Evolutionary conservation across 2,888 invertebrate species (phyloP), one percentile per base, ranked within the genome.

Genomic region (Andricus quercusramuli): DNA sequence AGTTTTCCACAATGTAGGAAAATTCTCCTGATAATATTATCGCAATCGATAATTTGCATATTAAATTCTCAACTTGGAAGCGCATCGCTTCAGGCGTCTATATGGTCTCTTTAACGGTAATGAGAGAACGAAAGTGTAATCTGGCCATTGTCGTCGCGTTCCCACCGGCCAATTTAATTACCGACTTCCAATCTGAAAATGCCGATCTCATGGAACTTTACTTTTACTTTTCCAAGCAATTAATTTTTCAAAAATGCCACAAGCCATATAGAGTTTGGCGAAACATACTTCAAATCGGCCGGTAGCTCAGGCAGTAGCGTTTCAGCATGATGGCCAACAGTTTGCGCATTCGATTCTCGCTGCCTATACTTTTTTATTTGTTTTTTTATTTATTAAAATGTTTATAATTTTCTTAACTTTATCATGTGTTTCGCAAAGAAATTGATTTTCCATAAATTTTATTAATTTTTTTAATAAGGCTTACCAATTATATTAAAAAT

Each of bases 61-160:
- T 17, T 47, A 15, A 47, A 67, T 67, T 67, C 41, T 37, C 13
- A 67, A 67, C 56, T 22, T 59, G 56, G 11, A 59, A 22, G n/a
- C 22, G 62, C n/a, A 62, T 25, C 56, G n/a, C 56, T 56, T 20
- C 41, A 67, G 41, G 66, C 37, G 22, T 47, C 51, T 51, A 15
- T 51, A 15, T 51, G 56, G 47, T 29, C 15, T 25, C 22, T 59
- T 67, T 47, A 68, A 68, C 29, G 70, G 70, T 70, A 70, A 70
- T 70, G 70, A 70, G 70, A 25, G 29, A 70, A 70, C 20, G 74
- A 51, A 51, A 74, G 74, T 56, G 22, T 67, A 67, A 41, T 22
- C 44, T 44, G 15, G 22, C 44, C 68, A 68, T 68, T 68, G 68
- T 68, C 44, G 68, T 68, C 44, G 17, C 44, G 41, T n/a, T 44